Base-by-base conservation (phyloP, 2,888 invertebrate species). In the Trypoxylon attenuatum region DNA sequence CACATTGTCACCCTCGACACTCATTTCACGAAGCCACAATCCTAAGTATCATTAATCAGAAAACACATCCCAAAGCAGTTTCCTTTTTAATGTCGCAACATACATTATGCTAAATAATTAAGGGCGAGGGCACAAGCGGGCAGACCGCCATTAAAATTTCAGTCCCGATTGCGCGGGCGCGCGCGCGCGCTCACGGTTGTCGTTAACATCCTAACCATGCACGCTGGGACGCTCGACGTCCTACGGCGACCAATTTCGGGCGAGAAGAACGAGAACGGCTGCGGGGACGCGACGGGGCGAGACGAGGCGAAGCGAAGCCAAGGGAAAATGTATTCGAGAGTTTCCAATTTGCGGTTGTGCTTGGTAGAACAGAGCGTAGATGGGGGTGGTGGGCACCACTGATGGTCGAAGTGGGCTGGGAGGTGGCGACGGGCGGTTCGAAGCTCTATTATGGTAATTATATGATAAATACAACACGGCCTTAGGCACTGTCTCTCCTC, bases 381-480 rank as follows among this genome's bases (percentile, higher is more conserved):
- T 22, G 27, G 19, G 33, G 47, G 29, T 49, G 50, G 25, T 23
- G 25, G 18, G 23, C 42, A n/a, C n/a, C n/a, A n/a, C n/a, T n/a
- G 65, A 45, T 59, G 67, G 62, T 42, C 50, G 61, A 27, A 45
- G 54, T 16, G 49, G 41, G 60, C 71, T 23, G 50, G 59, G 71
- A 54, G 63, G 69, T 64, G 67, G 75, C 53, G 69, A 73, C 68
- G 76, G 73, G 68, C 61, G 78, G 71, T 70, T 79, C 82, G 76
- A 76, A 76, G 82, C 83, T 84, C 84, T 85, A 85, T 87, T 86
- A 87, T 86, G 85, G 84, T 86, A 87, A 87, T 87, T 87, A 86
- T 86, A 87, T 86, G 86, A 87, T 86, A 87, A 87, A 87, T 87
- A 86, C 84, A 85, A 85, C 85, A 84, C 84, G 84, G 81, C 85